These are phyloP conservation scores for Plebejus argus DNA, from an alignment of 2,888 invertebrate genomes.

Conservation along the genomic window DNA sequence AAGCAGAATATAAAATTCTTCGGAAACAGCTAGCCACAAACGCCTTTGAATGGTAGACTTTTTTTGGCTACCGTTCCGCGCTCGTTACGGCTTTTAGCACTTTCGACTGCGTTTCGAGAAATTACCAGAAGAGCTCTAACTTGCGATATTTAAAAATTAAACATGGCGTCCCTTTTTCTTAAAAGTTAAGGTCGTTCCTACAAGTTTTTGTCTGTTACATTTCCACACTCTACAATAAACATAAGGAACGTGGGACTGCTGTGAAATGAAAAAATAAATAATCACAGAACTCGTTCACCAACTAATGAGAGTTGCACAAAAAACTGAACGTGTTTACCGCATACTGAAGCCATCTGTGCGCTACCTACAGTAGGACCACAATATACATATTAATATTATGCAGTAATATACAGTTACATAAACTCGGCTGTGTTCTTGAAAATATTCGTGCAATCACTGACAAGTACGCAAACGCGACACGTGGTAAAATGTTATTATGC, in stretches of 20 bases:
- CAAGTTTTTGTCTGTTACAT: background rate
- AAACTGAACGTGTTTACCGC: constrained; percentile 22
- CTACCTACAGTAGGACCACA: background rate
- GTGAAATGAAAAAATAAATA: constrained; percentile 12
- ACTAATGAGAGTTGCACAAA: background rate
- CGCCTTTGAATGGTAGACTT: background rate
- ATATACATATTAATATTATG: background rate
- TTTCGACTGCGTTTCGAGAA: background rate
- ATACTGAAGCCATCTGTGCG: constrained; percentile 18
- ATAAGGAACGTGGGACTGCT: background rate
- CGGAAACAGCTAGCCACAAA: background rate
- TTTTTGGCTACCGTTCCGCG: background rate
- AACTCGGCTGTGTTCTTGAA: background rate
- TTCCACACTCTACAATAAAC: background rate
- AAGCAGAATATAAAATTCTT: background rate
- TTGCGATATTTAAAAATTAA: background rate
- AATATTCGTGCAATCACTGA: background rate
- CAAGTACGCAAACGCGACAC: too few species aligned
- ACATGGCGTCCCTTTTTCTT: background rate
- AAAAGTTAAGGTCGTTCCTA: background rate
- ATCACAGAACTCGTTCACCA: constrained; percentile 18
- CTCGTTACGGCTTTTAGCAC: background rate
- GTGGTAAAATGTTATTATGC: background rate
- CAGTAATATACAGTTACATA: background rate
- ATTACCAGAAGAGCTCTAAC: background rate